Conservation (phyloP, 2,888 invertebrate genomes). For the Lepidonotus clava region DNA sequence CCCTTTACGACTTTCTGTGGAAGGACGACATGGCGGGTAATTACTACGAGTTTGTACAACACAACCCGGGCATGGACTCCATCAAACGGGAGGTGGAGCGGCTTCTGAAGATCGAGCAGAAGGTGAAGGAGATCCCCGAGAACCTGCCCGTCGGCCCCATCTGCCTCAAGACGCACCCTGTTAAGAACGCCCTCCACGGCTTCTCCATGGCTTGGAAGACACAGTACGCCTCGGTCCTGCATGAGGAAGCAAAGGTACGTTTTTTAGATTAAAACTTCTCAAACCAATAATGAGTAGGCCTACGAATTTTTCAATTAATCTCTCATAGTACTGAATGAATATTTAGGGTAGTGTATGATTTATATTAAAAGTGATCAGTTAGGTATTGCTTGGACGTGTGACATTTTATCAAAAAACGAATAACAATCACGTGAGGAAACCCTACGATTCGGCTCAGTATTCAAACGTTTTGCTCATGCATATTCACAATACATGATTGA, state of each 20-base stretch:
- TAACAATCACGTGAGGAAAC: too few relatives aligned
- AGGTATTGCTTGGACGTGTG: too few relatives aligned
- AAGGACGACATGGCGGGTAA: conserved; percentile 79
- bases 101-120: conserved; percentile 77
- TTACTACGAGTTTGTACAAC: conserved; percentile 77
- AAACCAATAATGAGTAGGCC: too few relatives aligned
- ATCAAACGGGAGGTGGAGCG: conserved; percentile 67
- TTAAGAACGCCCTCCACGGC: conserved; percentile 79
- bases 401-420: too few relatives aligned
- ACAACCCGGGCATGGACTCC: conserved; percentile 71
- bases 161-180: conserved; percentile 76
- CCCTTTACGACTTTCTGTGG: conserved; percentile 80
- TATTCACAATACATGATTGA: too few relatives aligned
- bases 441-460: too few relatives aligned
- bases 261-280: too few relatives aligned
- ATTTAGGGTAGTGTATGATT: too few relatives aligned
- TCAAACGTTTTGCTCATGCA: too few relatives aligned
- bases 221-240: conserved; percentile 78
- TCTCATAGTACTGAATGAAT: too few relatives aligned
- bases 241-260: conserved; percentile 79
- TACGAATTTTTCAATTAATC: too few relatives aligned
- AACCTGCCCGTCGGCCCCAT: conserved; percentile 77
- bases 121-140: conserved; percentile 65
- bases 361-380: too few relatives aligned
- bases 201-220: conserved; percentile 80